These are phyloP conservation scores for Oenanthe oenanthe DNA, from an alignment of 2,113 vertebrate species.

Conservation along the genomic window DNA sequence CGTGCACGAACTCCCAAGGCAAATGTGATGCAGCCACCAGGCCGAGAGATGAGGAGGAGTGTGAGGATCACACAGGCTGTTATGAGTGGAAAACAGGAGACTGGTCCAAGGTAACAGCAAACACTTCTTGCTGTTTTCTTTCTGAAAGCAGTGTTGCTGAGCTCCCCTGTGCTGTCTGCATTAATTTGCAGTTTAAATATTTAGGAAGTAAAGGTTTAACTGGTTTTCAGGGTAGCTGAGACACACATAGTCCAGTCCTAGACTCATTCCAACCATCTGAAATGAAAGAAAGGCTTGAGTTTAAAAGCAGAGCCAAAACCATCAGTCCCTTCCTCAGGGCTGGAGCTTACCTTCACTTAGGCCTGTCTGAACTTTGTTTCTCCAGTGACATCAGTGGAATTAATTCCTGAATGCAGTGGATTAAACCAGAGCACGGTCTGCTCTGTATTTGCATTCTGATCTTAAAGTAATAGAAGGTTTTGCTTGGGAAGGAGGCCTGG, in stretches of 20 bases:
- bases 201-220: background rate
- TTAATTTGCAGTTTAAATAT: background rate
- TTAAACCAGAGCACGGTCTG: background rate
- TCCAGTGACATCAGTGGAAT: slow-evolving; percentile 10
- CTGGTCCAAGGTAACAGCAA: slow-evolving; percentile 90
- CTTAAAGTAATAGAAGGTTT: background rate
- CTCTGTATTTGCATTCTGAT: background rate
- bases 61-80: slow-evolving; percentile 89
- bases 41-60: slow-evolving; percentile 83
- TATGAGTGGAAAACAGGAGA: slow-evolving; percentile 96
- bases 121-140: accelerated
- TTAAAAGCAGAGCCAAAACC: background rate
- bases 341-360: background rate
- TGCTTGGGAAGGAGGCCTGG: background rate
- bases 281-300: background rate
- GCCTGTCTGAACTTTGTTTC: background rate
- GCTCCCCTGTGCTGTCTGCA: accelerated
- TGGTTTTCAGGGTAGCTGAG: background rate
- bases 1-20: slow-evolving; percentile 88
- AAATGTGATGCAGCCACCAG: slow-evolving; percentile 85
- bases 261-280: background rate
- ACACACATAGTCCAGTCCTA: background rate
- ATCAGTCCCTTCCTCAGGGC: background rate
- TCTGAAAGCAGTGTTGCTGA: background rate
- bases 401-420: background rate